These are phyloP conservation scores for Eleginops maclovinus DNA, from an alignment of 2,113 vertebrate genomes.

Conservation along the genomic window DNA sequence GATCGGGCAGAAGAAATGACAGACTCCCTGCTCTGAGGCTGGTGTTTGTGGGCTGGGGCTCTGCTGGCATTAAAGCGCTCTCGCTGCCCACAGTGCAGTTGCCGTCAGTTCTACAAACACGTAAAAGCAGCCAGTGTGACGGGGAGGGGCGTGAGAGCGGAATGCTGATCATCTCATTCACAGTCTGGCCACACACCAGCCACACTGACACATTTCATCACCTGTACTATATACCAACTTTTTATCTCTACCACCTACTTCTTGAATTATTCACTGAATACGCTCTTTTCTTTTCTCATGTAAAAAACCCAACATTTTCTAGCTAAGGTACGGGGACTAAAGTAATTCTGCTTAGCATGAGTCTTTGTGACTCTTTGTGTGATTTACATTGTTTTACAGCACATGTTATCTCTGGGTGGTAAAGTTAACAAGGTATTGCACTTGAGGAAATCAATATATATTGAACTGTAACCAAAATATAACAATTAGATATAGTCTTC, in stretches of 20 bases:
- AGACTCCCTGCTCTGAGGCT: conserved; percentile 57
- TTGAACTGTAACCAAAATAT: conserved; percentile 45
- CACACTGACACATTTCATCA: conserved; percentile 68
- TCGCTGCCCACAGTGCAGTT: conserved; percentile 52
- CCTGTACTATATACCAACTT: conserved; percentile 51
- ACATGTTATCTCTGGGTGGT: conserved; percentile 29
- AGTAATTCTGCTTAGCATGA: conserved; percentile 33
- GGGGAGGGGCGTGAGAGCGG: conserved; percentile 52
- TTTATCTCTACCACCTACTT: conserved; percentile 37
- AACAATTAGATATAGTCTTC: conserved; percentile 19
- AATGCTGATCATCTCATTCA: conserved; percentile 76
- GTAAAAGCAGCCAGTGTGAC: conserved; percentile 76
- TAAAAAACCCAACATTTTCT: conserved; percentile 17
- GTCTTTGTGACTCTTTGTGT: conserved; percentile 29
- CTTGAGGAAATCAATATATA: conserved; percentile 44
- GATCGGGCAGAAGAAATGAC: conserved; percentile 44
- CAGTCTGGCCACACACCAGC: conserved; percentile 51
- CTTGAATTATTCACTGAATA: conserved; percentile 30
- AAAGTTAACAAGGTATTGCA: conserved; percentile 43
- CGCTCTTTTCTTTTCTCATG: conserved; percentile 18
- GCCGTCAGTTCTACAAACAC: conserved; percentile 68
- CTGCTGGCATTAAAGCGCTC: conserved; percentile 51
- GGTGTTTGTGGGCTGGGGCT: conserved; percentile 57
- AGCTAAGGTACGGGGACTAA: neutral
- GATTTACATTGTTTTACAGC: conserved; percentile 15